Percentiles rank a stretch among this genome's conserved stretches.
Evolutionary conservation across 1,140 invertebrate species (phyloP).

Genomic region (Drosophila trapezifrons): DNA sequence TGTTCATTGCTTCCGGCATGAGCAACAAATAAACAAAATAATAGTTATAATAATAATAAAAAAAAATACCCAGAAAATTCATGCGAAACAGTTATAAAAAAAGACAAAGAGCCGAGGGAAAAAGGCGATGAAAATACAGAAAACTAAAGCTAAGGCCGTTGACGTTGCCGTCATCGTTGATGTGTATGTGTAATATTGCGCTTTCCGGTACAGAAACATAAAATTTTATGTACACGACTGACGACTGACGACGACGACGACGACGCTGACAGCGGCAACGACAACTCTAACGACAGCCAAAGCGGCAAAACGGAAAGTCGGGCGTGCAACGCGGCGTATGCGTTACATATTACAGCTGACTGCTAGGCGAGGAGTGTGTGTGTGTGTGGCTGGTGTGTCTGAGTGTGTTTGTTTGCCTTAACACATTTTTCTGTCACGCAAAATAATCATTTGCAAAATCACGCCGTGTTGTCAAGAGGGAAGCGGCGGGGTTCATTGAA

Average conservation of each 20-base stretch:
- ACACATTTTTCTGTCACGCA: constrained; percentile 81
- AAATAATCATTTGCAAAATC: constrained; percentile 82
- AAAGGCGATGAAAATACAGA: constrained; percentile 31
- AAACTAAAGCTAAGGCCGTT: constrained; percentile 58
- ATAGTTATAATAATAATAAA: constrained; percentile 20
- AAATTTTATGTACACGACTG: constrained; percentile 77
- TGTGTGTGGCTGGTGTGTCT: neutral
- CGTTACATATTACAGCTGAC: constrained; percentile 69
- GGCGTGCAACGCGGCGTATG: constrained; percentile 76
- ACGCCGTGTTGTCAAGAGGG: constrained; percentile 63
- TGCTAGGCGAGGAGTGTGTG: neutral
- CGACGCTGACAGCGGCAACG: constrained; percentile 26
- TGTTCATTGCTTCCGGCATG: constrained; percentile 68
- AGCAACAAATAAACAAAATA: constrained; percentile 34
- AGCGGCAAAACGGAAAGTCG: constrained; percentile 33
- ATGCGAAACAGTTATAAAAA: constrained; percentile 73
- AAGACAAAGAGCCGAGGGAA: constrained; percentile 13
- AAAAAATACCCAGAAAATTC: constrained; percentile 49
- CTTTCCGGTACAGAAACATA: constrained; percentile 80
- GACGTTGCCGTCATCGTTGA: constrained; percentile 58
- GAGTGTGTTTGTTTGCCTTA: constrained; percentile 37
- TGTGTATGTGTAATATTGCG: constrained; percentile 70
- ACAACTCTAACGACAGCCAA: constrained; percentile 34
- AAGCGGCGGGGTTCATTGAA: constrained; percentile 6
- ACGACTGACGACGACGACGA: constrained; percentile 27